A percentile compares a stretch with the other conserved stretches of the same genome.
These are phyloP conservation scores for Drosophila nikananu DNA, from an alignment of 1,140 invertebrate genomes.

Conservation along the genomic window DNA sequence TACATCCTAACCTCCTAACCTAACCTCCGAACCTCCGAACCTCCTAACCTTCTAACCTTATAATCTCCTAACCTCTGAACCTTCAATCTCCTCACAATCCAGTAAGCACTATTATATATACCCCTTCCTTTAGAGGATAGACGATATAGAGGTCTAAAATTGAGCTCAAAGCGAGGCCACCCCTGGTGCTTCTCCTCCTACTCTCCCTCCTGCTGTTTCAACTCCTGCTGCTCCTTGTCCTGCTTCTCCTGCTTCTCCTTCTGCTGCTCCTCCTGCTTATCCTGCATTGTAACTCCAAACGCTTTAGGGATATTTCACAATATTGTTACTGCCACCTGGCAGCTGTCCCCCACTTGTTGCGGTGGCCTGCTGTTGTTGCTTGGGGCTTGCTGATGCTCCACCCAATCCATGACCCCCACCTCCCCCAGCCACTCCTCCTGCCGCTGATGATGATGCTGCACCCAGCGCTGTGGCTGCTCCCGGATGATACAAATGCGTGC, in stretches of 20 bases:
- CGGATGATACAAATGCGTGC: slow-evolving; percentile 77
- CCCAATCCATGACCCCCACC: background rate
- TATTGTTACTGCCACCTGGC: slow-evolving; percentile 68
- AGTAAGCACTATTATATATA: background rate
- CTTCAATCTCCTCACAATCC: background rate
- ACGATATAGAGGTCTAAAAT: background rate
- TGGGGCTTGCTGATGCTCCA: slow-evolving; percentile 14
- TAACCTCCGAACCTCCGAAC: too few relatives aligned
- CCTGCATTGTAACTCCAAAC: slow-evolving; percentile 12
- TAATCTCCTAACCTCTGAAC: too few relatives aligned
- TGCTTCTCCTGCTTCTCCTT: background rate
- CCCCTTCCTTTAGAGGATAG: background rate
- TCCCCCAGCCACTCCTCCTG: slow-evolving; percentile 16
- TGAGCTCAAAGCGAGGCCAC: slow-evolving; percentile 15
- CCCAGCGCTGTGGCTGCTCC: slow-evolving; percentile 42
- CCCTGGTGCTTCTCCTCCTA: background rate
- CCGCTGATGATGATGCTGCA: slow-evolving; percentile 38
- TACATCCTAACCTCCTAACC: too few relatives aligned
- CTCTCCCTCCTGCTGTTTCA: background rate
- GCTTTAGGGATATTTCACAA: slow-evolving; percentile 77
- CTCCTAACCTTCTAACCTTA: too few relatives aligned
- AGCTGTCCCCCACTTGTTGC: slow-evolving; percentile 72
- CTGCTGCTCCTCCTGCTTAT: background rate
- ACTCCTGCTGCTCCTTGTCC: background rate
- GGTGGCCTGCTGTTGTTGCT: slow-evolving; percentile 51